Conservation (phyloP, 1,140 invertebrate species). For the Lerema accius region DNA sequence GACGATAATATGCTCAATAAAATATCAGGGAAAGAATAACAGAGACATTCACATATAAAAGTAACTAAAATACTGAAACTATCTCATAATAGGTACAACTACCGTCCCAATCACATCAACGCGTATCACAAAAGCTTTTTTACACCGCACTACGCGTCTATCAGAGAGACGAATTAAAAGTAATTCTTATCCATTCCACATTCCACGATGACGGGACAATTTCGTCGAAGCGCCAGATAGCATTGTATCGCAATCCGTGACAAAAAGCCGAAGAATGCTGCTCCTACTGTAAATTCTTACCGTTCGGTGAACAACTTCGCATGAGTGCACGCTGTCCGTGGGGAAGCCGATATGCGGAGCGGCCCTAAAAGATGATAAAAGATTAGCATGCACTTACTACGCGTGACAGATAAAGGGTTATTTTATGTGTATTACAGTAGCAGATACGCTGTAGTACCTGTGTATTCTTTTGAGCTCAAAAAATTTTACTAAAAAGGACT, state of each 20-base stretch:
- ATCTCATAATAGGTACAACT: too few relatives aligned
- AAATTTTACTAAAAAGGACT: too few relatives aligned
- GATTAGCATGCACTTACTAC: slow-evolving; percentile 2
- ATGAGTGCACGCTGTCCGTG: slow-evolving; percentile 15
- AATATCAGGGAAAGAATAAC: too few relatives aligned
- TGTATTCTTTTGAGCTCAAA: too few relatives aligned
- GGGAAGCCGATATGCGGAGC: slow-evolving; percentile 4
- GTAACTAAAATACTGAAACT: too few relatives aligned
- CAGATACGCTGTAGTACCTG: too few relatives aligned
- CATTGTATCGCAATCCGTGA: slow-evolving; percentile 35
- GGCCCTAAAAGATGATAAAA: slow-evolving; percentile 4
- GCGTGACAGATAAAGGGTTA: neutral
- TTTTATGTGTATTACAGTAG: too few relatives aligned
- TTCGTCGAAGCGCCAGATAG: slow-evolving; percentile 31
- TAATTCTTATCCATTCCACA: slow-evolving; percentile 18
- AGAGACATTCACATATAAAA: too few relatives aligned
- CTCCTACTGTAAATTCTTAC: slow-evolving; percentile 36
- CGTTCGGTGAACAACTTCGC: slow-evolving; percentile 28
- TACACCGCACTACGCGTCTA: slow-evolving; percentile 8
- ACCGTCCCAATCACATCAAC: neutral
- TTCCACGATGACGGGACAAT: slow-evolving; percentile 28
- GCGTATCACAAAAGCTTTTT: neutral
- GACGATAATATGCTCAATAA: too few relatives aligned
- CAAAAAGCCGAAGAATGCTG: slow-evolving; percentile 29
- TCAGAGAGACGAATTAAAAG: slow-evolving; percentile 12